Conservation (phyloP, 1,140 invertebrate genomes). For the Listronotus bonariensis region DNA sequence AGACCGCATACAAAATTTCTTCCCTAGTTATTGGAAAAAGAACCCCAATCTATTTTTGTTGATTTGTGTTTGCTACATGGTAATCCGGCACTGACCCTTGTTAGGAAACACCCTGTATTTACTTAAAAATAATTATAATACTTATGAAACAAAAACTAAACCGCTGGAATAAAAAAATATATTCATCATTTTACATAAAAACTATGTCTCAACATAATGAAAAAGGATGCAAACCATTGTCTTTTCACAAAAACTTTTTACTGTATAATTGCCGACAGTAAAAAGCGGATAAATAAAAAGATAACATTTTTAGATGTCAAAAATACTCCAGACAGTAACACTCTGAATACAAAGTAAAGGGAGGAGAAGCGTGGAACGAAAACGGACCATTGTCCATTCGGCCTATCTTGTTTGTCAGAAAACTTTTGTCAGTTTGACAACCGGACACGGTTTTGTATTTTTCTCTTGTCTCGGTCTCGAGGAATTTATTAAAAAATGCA, state of each 20-base stretch:
- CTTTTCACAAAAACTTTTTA: conserved; percentile 33
- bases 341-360: conserved; percentile 24
- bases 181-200: too few species aligned
- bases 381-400: conserved; percentile 45
- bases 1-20: too few species aligned
- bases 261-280: conserved; percentile 27
- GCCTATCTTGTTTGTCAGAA: conserved; percentile 50
- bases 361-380: conserved; percentile 15
- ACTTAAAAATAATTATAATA: too few species aligned
- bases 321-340: conserved; percentile 35
- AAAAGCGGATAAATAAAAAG: conserved; percentile 30
- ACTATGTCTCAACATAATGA: too few species aligned
- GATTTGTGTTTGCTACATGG: too few species aligned
- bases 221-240: conserved; percentile 13
- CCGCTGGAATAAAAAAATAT: too few species aligned
- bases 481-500: conserved; percentile 43
- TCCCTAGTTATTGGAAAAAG: too few species aligned
- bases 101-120: too few species aligned
- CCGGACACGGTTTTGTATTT: conserved; percentile 48
- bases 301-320: conserved; percentile 38
- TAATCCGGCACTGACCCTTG: too few species aligned
- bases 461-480: conserved; percentile 30
- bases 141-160: too few species aligned
- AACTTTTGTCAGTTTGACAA: conserved; percentile 52
- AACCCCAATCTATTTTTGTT: too few species aligned